Evolutionary conservation across 2,113 vertebrate species (phyloP).

Genomic region (Capreolus pygargus): DNA sequence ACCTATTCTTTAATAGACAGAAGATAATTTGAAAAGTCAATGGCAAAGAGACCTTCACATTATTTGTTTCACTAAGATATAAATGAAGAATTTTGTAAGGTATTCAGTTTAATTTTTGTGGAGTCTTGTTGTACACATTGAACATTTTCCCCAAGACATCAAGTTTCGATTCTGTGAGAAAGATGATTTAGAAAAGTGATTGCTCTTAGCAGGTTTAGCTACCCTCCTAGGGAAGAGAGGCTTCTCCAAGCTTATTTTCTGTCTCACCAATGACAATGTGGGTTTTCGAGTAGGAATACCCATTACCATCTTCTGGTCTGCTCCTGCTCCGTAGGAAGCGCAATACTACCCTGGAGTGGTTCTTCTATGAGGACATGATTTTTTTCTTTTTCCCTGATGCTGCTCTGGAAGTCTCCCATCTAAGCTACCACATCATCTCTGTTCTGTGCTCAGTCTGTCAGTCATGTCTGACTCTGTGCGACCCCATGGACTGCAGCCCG

Average conservation of each 20-base stretch:
- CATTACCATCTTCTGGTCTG: background rate
- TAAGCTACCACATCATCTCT: background rate
- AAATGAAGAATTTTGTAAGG: background rate
- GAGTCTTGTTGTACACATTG: background rate
- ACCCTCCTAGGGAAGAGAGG: background rate
- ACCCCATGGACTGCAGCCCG: background rate
- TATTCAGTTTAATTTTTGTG: background rate
- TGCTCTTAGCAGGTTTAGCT: background rate
- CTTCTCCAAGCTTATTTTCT: background rate
- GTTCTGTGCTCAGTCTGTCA: too few relatives aligned
- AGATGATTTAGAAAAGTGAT: background rate
- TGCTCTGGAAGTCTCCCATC: background rate
- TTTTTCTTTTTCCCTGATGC: background rate
- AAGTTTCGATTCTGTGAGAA: background rate
- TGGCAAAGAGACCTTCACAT: background rate
- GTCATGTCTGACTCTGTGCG: rapidly evolving
- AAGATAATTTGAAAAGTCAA: background rate
- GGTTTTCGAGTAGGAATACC: background rate
- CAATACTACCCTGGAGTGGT: background rate
- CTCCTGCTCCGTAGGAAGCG: background rate
- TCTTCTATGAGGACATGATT: background rate
- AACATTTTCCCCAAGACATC: background rate
- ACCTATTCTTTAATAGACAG: background rate
- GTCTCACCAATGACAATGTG: background rate
- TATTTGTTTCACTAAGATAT: background rate